Evolutionary conservation across 2,797 vertebrate species (phyloP).

Genomic region (Glyptemys insculpta): DNA sequence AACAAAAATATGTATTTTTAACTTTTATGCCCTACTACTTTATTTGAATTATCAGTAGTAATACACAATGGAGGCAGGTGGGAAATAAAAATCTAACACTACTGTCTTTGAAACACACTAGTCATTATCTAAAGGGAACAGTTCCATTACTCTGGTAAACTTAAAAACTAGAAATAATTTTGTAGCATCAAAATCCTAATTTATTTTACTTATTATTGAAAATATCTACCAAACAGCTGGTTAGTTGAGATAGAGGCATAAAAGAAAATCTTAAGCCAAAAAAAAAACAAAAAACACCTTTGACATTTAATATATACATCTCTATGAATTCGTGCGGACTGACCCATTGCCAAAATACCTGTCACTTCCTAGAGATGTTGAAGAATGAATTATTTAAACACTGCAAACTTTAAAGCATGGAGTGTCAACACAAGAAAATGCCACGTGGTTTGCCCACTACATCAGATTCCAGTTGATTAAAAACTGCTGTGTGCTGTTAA

Average conservation of each 20-base stretch:
- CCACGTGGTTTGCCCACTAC: neutral
- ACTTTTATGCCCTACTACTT: neutral
- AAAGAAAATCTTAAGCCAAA: neutral
- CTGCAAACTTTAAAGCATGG: neutral
- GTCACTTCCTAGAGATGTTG: neutral
- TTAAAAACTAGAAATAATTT: neutral
- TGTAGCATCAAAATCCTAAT: neutral
- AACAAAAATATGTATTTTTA: neutral
- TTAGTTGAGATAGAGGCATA: neutral
- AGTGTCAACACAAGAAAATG: slow-evolving; percentile 29
- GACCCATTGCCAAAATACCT: neutral
- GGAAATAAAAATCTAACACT: neutral
- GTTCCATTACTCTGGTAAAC: neutral
- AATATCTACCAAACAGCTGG: neutral
- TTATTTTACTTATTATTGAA: neutral
- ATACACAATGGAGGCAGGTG: neutral
- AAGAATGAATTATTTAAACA: neutral
- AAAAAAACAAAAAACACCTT: neutral
- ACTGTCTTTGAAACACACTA: neutral
- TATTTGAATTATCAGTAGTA: neutral
- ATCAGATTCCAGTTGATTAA: neutral
- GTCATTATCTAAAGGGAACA: neutral
- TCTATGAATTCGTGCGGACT: neutral
- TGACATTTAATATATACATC: neutral
- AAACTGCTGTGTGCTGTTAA: neutral